phyloP scores from a whole-genome alignment of 2,888 invertebrate species.

The Sminthurinus aureus region DNA sequence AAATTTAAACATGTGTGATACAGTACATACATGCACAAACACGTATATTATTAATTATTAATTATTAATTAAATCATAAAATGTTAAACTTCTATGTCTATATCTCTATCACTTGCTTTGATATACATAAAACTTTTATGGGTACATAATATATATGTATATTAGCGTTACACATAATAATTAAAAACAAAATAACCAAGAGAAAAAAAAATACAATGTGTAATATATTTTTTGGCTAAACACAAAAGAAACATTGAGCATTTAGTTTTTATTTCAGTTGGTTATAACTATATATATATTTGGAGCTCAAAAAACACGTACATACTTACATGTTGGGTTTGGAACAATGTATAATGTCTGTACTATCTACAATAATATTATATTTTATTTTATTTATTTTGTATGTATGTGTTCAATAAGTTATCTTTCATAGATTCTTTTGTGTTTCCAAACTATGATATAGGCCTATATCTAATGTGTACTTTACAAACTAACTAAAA shows the following conservation, averaged over 20 bases:
- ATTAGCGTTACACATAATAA: no score
- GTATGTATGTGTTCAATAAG: no score
- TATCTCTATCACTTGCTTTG: no score
- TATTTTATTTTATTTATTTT: no score
- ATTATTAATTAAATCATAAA: not conserved
- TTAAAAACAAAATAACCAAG: no score
- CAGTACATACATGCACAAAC: not conserved
- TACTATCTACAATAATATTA: no score
- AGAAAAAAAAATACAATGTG: not conserved
- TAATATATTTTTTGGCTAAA: not conserved
- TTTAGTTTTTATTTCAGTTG: not conserved
- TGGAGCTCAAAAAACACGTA: not conserved
- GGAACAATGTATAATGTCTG: no score
- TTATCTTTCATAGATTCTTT: not conserved
- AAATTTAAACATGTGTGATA: not conserved
- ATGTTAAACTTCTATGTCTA: not conserved
- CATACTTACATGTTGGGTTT: no score
- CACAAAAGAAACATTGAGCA: not conserved
- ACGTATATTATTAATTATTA: not conserved
- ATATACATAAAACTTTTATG: no score
- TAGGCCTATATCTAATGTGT: not conserved
- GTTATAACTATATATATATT: not conserved
- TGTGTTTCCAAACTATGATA: not conserved
- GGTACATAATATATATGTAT: no score
- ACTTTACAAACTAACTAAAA: not conserved